phyloP scores from a whole-genome alignment of 2,888 invertebrate genomes.

The Hirudinaria manillensis region DNA sequence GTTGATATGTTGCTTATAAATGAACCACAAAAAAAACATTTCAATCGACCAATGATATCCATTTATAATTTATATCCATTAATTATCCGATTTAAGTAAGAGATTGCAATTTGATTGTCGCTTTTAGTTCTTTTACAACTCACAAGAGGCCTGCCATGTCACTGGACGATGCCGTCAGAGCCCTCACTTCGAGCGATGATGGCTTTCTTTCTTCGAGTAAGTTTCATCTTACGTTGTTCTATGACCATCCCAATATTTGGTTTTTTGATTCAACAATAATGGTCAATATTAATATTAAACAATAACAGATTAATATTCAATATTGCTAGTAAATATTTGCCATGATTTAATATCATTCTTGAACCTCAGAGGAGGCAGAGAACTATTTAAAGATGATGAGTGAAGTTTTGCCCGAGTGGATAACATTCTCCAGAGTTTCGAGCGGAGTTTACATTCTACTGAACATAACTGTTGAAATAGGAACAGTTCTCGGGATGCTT shows the following conservation, averaged over 20 bases:
- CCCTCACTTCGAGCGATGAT: neutral
- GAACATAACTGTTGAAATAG: neutral
- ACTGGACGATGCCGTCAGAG: neutral
- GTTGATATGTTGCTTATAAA: no score
- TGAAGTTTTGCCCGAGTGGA: conserved; percentile 2
- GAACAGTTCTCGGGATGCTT: neutral
- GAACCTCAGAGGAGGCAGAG: neutral
- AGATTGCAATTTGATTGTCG: neutral
- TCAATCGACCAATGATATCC: no score
- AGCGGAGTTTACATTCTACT: neutral
- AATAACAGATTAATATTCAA: no score
- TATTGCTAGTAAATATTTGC: no score
- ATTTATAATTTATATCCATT: no score
- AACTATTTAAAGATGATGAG: neutral
- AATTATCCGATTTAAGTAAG: no score
- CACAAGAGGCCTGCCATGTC: neutral
- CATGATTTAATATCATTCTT: no score
- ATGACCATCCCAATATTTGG: neutral
- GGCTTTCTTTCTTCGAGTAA: neutral
- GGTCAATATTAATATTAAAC: no score
- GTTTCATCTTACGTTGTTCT: neutral
- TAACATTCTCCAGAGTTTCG: neutral
- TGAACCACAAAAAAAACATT: no score
- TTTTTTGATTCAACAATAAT: neutral
- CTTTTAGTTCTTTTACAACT: neutral